Evolutionary conservation across 2,888 invertebrate species (phyloP).

Genomic region (Campoplex nolae): DNA sequence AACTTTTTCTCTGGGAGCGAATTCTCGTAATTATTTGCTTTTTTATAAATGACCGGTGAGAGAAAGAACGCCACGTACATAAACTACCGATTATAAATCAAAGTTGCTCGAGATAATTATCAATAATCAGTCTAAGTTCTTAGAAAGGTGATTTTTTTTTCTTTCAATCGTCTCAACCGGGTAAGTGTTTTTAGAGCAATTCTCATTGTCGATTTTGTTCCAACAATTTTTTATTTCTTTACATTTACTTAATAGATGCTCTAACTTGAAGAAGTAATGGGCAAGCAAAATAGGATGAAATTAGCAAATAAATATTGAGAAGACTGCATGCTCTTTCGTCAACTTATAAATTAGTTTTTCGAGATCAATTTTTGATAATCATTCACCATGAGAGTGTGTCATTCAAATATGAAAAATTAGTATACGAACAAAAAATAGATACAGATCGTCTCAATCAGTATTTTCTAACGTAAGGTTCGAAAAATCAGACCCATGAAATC

Average conservation of each 20-base stretch:
- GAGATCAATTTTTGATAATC: not conserved
- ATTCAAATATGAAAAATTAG: not conserved
- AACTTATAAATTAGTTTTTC: not conserved
- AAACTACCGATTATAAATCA: not conserved
- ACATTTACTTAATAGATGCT: not conserved
- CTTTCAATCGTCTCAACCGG: not conserved
- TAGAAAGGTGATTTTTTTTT: slow-evolving; percentile 6
- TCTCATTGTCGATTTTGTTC: not conserved
- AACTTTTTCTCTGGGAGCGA: not conserved
- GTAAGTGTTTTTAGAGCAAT: not conserved
- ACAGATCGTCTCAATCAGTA: not conserved
- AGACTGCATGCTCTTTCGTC: not conserved
- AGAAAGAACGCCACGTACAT: not conserved
- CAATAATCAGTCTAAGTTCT: not conserved
- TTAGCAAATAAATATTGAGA: not conserved
- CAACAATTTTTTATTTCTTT: not conserved
- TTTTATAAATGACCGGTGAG: not conserved
- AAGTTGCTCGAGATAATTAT: slow-evolving; percentile 8
- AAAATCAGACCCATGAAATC: not conserved
- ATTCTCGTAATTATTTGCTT: not conserved
- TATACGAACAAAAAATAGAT: not conserved
- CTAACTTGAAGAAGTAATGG: not conserved
- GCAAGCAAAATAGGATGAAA: not conserved
- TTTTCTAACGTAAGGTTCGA: not conserved
- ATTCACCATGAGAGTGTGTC: not conserved